Base-by-base conservation (phyloP, 2,888 invertebrate species). In the Meta bourneti region DNA sequence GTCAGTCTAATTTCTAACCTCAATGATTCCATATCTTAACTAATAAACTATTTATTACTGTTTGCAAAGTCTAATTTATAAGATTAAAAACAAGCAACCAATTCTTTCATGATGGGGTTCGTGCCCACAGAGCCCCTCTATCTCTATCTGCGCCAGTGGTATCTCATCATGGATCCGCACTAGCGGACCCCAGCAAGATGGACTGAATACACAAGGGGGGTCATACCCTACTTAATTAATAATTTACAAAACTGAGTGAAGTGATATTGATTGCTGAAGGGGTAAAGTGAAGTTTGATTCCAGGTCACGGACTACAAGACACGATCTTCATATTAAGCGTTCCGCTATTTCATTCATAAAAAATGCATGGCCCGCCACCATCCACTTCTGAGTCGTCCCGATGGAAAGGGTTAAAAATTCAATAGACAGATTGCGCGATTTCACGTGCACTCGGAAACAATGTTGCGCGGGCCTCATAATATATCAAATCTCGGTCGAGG, bases 211-310 rank as follows among this genome's bases (percentile, higher is more conserved):
- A 61, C 61, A 52, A 20, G n/a, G 52, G 52, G 48, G 82, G 69
- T 49, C 71, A 19, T n/a, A 72, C 8, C 54, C 84, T 16, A 61
- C 20, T 48, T 52, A 83, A 34, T 89, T 89, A 89, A 89, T 83
- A 83, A 89, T 83, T 78, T 54, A 89, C 34, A 48, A 54, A 78
- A 70, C 49, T 52, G 75, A 75, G 81, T 20, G 49, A 9, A 20
- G 69, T 72, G 69, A 75, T 48, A 89, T 81, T 89, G 80, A 89
- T 89, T 81, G 80, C 16, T 34, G 20, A 69, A 89, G 61, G 75
- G 85, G 81, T 75, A 77, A 72, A 61, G 77, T 77, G 75, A 78
- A 69, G 89, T 83, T 89, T 77, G 69, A 89, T 89, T 75, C 69
- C 81, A 77, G 51, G 89, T 89, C 81, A 89, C 89, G 89, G 89